Conservation (phyloP, 2,888 invertebrate genomes). For the Labia minor region DNA sequence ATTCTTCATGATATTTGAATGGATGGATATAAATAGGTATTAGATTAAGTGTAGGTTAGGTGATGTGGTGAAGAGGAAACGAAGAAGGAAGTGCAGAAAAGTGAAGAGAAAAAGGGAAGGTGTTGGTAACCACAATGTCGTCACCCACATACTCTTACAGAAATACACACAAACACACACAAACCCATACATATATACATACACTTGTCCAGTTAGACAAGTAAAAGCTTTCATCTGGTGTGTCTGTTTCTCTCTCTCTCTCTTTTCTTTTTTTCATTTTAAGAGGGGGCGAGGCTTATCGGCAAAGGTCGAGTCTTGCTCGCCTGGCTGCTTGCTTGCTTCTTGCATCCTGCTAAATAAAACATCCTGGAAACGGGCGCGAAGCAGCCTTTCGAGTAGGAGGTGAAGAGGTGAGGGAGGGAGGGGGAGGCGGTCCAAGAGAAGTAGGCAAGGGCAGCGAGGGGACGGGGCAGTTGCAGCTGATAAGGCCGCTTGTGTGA, state of each 20-base stretch:
- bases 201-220: background rate
- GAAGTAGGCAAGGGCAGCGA: background rate
- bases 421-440: too few species aligned
- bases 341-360: constrained; percentile 13
- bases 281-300: constrained; percentile 5
- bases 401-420: background rate
- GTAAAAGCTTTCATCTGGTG: constrained; percentile 13
- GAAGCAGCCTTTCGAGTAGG: background rate
- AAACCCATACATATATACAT: background rate
- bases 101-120: background rate
- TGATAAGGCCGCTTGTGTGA: background rate
- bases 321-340: background rate
- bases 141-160: background rate
- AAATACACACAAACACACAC: background rate
- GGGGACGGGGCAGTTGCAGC: background rate
- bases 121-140: constrained; percentile 13
- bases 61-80: background rate
- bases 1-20: too few species aligned
- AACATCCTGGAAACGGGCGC: constrained; percentile 13
- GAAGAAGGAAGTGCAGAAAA: background rate
- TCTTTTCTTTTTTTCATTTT: background rate
- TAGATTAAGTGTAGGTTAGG: too few species aligned
- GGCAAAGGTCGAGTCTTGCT: constrained; percentile 13
- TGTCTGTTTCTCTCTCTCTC: too few species aligned
- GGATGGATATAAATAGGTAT: too few species aligned